phyloP scores from a whole-genome alignment of 1,140 invertebrate species.

The Diorhabda carinulata region DNA sequence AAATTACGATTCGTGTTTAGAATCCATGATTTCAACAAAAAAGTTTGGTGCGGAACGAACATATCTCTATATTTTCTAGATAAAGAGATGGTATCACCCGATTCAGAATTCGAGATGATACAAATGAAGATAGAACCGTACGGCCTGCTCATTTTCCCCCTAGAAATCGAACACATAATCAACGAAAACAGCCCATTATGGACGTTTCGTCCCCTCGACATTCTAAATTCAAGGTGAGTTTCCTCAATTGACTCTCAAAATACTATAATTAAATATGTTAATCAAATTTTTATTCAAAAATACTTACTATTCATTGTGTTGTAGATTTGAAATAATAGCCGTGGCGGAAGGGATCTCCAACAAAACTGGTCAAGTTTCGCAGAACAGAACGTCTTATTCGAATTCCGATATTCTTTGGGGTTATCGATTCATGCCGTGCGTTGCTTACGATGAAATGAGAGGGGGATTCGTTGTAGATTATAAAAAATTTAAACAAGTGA shows the following conservation, averaged over 20 bases:
- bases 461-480: slow-evolving; percentile 34
- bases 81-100: slow-evolving; percentile 26
- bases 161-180: slow-evolving; percentile 60
- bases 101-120: slow-evolving; percentile 29
- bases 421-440: slow-evolving; percentile 62
- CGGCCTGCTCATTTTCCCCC: slow-evolving; percentile 59
- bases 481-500: slow-evolving; percentile 87
- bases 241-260: no score
- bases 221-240: slow-evolving; percentile 32
- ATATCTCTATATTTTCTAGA: slow-evolving; percentile 37
- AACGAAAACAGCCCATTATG: slow-evolving; percentile 56
- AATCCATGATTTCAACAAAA: slow-evolving; percentile 33
- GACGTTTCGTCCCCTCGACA: slow-evolving; percentile 51
- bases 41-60: slow-evolving; percentile 36
- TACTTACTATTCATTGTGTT: not conserved
- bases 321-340: slow-evolving; percentile 81
- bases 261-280: no score
- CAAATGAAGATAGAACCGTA: slow-evolving; percentile 37
- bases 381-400: slow-evolving; percentile 74
- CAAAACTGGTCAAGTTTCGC: slow-evolving; percentile 70
- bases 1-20: slow-evolving; percentile 38
- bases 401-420: slow-evolving; percentile 84
- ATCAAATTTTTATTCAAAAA: no score
- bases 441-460: slow-evolving; percentile 30
- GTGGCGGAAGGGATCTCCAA: slow-evolving; percentile 79